Percentiles rank a stretch among this genome's conserved stretches.
Conservation (phyloP, 2,888 invertebrate species). For the Rhagium mordax region DNA sequence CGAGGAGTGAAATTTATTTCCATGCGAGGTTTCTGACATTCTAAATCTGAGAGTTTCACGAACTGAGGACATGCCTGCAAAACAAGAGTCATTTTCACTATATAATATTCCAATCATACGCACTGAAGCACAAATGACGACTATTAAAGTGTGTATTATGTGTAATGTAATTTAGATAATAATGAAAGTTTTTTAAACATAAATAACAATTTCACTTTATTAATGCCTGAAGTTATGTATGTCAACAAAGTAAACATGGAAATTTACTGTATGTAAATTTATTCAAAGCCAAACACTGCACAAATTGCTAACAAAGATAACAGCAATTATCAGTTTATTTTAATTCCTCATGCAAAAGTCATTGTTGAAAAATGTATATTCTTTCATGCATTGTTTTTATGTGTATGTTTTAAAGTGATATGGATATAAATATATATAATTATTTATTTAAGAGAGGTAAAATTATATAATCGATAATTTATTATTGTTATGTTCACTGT, state of each 20-base stretch:
- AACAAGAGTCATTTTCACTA: constrained; percentile 15
- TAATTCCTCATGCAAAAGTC: not conserved
- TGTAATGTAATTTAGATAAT: not conserved
- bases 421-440: not conserved
- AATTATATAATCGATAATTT: not conserved
- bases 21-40: constrained; percentile 75
- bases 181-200: constrained; percentile 9
- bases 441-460: not conserved
- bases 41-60: constrained; percentile 86
- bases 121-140: not conserved
- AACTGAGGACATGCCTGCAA: constrained; percentile 66
- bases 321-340: constrained; percentile 2
- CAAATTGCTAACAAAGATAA: constrained; percentile 11
- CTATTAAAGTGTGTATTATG: not conserved
- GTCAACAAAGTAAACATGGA: constrained; percentile 22
- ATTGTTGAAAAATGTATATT: not conserved
- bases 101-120: not conserved
- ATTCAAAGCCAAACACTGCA: not conserved
- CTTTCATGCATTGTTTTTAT: not conserved
- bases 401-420: not conserved
- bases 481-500: too few relatives aligned
- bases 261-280: constrained; percentile 12
- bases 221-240: not conserved
- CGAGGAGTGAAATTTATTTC: constrained; percentile 71
- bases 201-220: constrained; percentile 14